Percentiles rank a stretch among this genome's conserved stretches.
These are phyloP conservation scores for Hololepta plana DNA, from an alignment of 2,888 invertebrate genomes.

Conservation along the genomic window DNA sequence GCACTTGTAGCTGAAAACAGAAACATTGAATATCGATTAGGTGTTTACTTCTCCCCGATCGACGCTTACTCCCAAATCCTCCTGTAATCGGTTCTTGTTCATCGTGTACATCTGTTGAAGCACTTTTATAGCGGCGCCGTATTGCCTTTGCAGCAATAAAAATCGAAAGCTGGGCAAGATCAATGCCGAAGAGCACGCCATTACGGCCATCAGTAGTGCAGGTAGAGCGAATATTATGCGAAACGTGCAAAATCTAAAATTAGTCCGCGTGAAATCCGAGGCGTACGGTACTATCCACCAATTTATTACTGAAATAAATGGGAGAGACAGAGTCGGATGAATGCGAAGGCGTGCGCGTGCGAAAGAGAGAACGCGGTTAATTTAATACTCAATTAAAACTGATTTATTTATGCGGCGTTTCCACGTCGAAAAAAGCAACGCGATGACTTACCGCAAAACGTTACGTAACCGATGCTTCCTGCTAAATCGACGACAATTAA, in stretches of 20 bases:
- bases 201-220: conserved; percentile 21
- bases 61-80: conserved; percentile 23
- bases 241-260: conserved; percentile 20
- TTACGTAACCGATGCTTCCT: conserved; percentile 22
- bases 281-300: too few relatives aligned
- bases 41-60: too few relatives aligned
- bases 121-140: conserved; percentile 19
- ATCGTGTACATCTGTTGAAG: conserved; percentile 28
- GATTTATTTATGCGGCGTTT: too few relatives aligned
- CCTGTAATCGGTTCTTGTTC: conserved; percentile 26
- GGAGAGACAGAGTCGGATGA: too few relatives aligned
- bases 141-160: conserved; percentile 20
- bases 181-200: conserved; percentile 24
- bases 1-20: too few relatives aligned
- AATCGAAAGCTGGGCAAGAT: conserved; percentile 27
- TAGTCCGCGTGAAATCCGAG: too few relatives aligned
- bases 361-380: too few relatives aligned
- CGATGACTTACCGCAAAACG: conserved; percentile 15
- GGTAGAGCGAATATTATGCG: conserved; percentile 24
- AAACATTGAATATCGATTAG: too few relatives aligned
- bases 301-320: too few relatives aligned
- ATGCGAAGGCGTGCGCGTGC: too few relatives aligned
- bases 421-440: too few relatives aligned
- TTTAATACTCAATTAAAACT: too few relatives aligned
- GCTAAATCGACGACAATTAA: conserved; percentile 22